Base-by-base conservation (phyloP, 2,797 vertebrate species). In the Uromys caudimaculatus region DNA sequence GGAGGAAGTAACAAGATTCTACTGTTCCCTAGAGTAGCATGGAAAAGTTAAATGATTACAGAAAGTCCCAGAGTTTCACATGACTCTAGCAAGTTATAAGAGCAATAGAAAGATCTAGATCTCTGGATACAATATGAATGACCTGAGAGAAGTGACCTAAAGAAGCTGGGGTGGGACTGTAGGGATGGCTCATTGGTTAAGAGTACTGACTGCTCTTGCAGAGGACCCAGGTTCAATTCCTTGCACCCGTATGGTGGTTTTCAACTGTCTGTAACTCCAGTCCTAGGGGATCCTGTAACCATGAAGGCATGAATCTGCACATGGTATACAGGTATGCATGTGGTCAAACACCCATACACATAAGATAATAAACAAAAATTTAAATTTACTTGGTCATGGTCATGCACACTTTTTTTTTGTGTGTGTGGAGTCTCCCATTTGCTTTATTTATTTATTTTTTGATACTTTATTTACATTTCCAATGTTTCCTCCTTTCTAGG, bases 1-100 rank as follows among this genome's bases (percentile, higher is more conserved):
- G 32, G 75, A 56, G 75, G 35, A n/a, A 86, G 54, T 90, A 85
- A 44, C 62, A 79, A 86, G 88, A 93, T 82, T 87, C 32, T 44
- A 67, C 19, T 41, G 76, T n/a, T 93, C 82, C 19, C 47, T 32
- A 56, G 82, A 91, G 24, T 52, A 67, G 47, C 44, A 54, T 24
- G 69, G 17, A 91, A 87, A 85, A 81, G 76, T 27, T 50, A 87
- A 64, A 56, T 50, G 56, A 73, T 73, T 56, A 79, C 47, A 93
- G 62, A 90, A 90, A 64, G 71, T 58, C 14, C 35, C 38, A 82
- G 58, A 35, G 17, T 50, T 90, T 87, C 87, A 87, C 32, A 14
- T 75, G 64, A 95, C 47, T 14, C 9, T 41, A 75, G 29, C 6
- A 90, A 92, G 29, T 79, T 75, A 79, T 14, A 38, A 81, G 56